Conservation (phyloP, 2,888 invertebrate species). For the Drosophila limbata region DNA sequence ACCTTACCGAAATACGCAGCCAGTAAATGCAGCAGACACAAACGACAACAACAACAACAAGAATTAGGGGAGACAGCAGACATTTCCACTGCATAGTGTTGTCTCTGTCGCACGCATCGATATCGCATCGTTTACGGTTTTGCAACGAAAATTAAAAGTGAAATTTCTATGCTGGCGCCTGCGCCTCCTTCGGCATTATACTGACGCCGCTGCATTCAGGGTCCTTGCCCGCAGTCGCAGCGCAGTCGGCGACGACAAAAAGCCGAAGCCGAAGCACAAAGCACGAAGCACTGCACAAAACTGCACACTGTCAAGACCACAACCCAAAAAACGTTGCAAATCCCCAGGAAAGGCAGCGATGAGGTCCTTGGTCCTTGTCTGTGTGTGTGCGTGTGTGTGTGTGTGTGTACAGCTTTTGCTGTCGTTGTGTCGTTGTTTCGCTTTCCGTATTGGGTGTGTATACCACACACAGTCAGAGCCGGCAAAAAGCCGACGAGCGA, state of each 20-base stretch:
- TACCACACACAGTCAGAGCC: conserved; percentile 51
- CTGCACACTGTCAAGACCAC: conserved; percentile 82
- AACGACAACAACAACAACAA: conserved; percentile 62
- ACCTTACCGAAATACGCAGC: conserved; percentile 70
- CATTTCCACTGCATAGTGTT: conserved; percentile 43
- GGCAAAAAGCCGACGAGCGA: conserved; percentile 72
- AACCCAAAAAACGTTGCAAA: conserved; percentile 55
- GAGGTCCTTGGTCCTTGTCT: conserved; percentile 62
- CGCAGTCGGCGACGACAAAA: conserved; percentile 47
- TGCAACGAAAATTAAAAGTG: conserved; percentile 85
- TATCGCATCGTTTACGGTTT: conserved; percentile 47
- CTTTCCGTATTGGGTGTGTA: conserved; percentile 84
- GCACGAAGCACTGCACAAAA: conserved; percentile 27
- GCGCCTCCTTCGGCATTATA: conserved; percentile 60
- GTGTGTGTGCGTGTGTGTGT: conserved; percentile 17
- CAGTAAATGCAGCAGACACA: conserved; percentile 63
- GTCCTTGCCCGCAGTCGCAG: conserved; percentile 81
- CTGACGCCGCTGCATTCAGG: conserved; percentile 58
- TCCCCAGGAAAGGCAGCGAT: conserved; percentile 20
- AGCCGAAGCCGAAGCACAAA: background rate
- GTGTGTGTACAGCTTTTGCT: conserved; percentile 55
- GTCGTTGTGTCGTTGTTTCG: conserved; percentile 78
- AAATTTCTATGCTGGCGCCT: conserved; percentile 82
- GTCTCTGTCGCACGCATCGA: conserved; percentile 64
- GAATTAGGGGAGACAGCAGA: conserved; percentile 18